Evolutionary conservation across 2,113 vertebrate genomes (phyloP).

Genomic region (Salvelinus fontinalis): DNA sequence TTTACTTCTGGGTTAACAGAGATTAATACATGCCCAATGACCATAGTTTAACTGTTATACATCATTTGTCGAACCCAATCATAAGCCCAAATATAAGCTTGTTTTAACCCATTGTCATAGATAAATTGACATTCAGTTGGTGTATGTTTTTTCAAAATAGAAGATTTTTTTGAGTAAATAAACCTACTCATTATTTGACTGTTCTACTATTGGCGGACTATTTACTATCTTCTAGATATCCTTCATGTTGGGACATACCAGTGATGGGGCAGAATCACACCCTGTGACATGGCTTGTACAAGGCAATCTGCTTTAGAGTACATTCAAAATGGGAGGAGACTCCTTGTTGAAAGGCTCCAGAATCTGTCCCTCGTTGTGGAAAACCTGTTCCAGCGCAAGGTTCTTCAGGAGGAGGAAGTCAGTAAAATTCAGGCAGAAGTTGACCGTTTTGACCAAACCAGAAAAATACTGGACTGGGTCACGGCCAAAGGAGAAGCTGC

Average conservation of each 20-base stretch:
- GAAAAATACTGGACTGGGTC: not conserved
- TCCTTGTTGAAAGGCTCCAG: not conserved
- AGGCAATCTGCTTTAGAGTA: not conserved
- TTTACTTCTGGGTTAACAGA: no score
- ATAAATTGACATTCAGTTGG: no score
- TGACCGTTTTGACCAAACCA: not conserved
- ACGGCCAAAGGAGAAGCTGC: not conserved
- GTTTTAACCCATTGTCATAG: no score
- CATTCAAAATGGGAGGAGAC: not conserved
- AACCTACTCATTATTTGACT: no score
- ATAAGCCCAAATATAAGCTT: no score
- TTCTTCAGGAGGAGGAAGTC: not conserved
- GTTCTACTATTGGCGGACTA: no score
- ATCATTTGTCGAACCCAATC: no score
- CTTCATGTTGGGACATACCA: not conserved
- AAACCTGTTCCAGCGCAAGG: not conserved
- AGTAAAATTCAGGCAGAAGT: not conserved
- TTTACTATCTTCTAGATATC: not conserved
- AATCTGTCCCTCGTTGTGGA: not conserved
- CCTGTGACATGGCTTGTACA: not conserved
- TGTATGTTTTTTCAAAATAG: no score
- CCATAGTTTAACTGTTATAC: no score
- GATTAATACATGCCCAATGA: no score
- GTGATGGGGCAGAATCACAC: not conserved
- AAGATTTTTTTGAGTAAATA: no score